Percentiles rank a stretch among this genome's conserved stretches.
Conservation (phyloP, 1,140 invertebrate species). For the Drosophila persimilis region DNA sequence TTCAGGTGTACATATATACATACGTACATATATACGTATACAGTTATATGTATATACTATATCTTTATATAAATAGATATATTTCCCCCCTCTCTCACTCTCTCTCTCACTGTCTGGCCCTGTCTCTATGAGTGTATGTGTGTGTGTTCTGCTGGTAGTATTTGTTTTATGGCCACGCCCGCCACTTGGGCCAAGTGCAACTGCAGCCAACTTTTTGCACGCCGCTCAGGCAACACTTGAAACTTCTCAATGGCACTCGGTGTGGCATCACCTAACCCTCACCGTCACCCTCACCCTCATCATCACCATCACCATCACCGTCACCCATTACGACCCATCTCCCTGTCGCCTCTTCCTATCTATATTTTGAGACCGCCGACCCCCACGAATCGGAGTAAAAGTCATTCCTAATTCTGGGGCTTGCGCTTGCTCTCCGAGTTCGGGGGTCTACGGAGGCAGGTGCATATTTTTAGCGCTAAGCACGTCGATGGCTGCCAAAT, state of each 20-base stretch:
- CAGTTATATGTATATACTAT: constrained; percentile 2
- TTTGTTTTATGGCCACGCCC: constrained; percentile 76
- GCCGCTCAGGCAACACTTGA: constrained; percentile 62
- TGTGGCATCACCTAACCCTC: constrained; percentile 28
- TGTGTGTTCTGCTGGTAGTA: constrained; percentile 28
- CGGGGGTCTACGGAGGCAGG: background rate
- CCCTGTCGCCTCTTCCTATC: background rate
- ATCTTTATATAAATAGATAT: background rate
- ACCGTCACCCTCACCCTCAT: background rate
- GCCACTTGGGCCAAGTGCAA: constrained; percentile 75
- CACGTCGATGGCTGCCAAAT: constrained; percentile 74
- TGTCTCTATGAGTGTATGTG: constrained; percentile 37
- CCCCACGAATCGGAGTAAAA: constrained; percentile 14
- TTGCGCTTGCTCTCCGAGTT: too few species aligned
- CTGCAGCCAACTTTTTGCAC: constrained; percentile 74
- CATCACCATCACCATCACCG: too few species aligned
- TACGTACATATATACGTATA: constrained; percentile 1
- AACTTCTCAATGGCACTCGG: constrained; percentile 76
- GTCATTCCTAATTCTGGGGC: constrained; percentile 52
- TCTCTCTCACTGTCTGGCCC: background rate
- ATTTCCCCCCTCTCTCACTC: background rate
- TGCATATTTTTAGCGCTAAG: constrained; percentile 68
- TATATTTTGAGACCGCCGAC: background rate
- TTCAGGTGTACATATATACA: constrained; percentile 38
- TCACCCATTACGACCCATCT: background rate